Evolutionary conservation across 2,888 invertebrate genomes (phyloP), one percentile per base, ranked within the genome.

Genomic region (Acrobasis repandana): DNA sequence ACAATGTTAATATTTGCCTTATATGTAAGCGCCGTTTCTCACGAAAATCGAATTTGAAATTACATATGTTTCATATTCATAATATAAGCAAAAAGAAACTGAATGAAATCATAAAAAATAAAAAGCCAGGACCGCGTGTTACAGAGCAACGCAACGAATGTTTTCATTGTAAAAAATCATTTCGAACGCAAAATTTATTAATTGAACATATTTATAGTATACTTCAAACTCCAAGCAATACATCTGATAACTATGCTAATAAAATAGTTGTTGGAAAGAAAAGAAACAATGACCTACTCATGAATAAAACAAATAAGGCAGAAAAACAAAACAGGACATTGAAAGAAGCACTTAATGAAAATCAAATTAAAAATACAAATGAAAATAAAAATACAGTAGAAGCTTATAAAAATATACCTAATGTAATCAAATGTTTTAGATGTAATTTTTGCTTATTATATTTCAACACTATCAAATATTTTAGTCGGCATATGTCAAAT

Each of bases 131-230:
- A 6, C 33, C 18, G 9, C n/a, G 10, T 9, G 18, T 14, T 38
- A 18, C 11, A 51, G 43, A 64, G 28, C 28, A 28, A 57, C 68
- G 63, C 16, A 66, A 69, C 34, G 54, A 63, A 58, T 89, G 89
- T 73, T 80, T 80, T 67, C 89, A 89, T 67, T 89, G 89, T 64
- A 71, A 79, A 18, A 66, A 72, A 64, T 16, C 61, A 51, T 89
- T 88, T 77, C 51, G 70, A 57, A 76, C 73, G 47, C 74, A 77
- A 58, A 74, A 76, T 66, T 66, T 67, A 48, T 71, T 89, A 28
- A 85, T 88, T 70, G 83, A 88, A 58, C 89, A 89, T 63, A 75
- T 89, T 43, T 89, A 89, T 67, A 71, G 75, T 58, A 67, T 85
- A 61, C 69, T 89, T 28, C 71, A 82, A 61, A 69, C 74, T 49